phyloP scores from a whole-genome alignment of 1,140 invertebrate genomes.

The Gryon sp. region DNA sequence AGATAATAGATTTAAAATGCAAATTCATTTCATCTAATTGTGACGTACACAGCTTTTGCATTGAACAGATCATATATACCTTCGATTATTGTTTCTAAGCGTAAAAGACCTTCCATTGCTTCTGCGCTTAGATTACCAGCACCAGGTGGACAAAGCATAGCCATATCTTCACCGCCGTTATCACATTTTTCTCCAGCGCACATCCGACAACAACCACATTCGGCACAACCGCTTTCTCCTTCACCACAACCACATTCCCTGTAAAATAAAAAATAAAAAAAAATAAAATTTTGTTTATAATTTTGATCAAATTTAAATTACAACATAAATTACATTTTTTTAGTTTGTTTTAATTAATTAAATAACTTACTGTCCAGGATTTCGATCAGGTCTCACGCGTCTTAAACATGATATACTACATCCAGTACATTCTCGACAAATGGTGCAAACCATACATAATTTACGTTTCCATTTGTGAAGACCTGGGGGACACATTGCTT shows the following conservation, averaged over 20 bases:
- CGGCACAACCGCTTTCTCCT: constrained; percentile 94
- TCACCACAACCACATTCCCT: constrained; percentile 97
- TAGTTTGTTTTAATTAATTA: too few species aligned
- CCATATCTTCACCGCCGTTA: constrained; percentile 74
- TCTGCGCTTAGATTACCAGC: constrained; percentile 76
- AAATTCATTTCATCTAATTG: too few species aligned
- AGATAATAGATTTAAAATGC: too few species aligned
- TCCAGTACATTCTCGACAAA: constrained; percentile 96
- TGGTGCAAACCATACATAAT: constrained; percentile 92
- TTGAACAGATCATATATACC: constrained; percentile 46
- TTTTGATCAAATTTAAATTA: too few species aligned
- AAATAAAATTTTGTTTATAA: too few species aligned
- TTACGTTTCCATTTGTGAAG: constrained; percentile 90
- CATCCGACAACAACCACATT: constrained; percentile 94
- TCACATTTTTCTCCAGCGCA: constrained; percentile 88
- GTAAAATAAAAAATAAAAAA: constrained; percentile 42
- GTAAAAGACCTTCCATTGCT: constrained; percentile 50
- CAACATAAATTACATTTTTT: too few species aligned
- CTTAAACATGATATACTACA: constrained; percentile 93
- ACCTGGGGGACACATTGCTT: constrained; percentile 84
- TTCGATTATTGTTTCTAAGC: constrained; percentile 64
- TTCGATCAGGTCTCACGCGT: constrained; percentile 87
- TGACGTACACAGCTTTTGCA: too few species aligned
- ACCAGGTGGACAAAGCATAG: constrained; percentile 78
- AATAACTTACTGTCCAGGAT: constrained; percentile 90